phyloP scores from a whole-genome alignment of 2,113 vertebrate species.

The Opisthocomus hoazin region DNA sequence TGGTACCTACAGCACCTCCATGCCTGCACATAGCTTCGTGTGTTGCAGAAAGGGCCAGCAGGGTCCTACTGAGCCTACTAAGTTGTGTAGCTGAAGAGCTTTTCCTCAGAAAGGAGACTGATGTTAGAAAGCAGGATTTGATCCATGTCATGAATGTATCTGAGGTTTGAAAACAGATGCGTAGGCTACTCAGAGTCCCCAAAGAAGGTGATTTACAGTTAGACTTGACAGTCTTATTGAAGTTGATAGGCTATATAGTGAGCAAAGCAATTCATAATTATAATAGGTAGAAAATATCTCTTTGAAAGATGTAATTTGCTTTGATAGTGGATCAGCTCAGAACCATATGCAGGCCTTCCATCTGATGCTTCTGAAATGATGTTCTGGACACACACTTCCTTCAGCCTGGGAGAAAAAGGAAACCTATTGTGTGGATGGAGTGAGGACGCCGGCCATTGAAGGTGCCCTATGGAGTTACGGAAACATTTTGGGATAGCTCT shows the following conservation, averaged over 20 bases:
- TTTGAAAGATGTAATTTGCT: not conserved
- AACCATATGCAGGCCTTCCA: not conserved
- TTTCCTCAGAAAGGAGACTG: no score
- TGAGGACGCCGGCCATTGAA: not conserved
- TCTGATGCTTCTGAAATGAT: not conserved
- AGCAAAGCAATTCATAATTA: not conserved
- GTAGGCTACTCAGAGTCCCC: not conserved
- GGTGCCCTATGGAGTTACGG: not conserved
- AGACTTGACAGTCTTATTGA: not conserved
- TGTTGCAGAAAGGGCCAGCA: no score
- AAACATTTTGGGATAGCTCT: not conserved
- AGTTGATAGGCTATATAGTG: not conserved
- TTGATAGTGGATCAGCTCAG: not conserved
- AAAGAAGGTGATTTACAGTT: not conserved
- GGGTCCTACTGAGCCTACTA: no score
- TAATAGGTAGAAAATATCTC: not conserved
- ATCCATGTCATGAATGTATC: no score
- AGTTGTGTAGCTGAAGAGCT: no score
- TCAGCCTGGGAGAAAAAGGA: not conserved
- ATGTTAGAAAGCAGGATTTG: no score
- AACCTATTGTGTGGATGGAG: not conserved
- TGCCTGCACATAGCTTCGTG: no score
- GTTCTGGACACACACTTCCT: not conserved
- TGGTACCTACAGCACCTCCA: no score
- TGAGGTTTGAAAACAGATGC: not conserved